phyloP scores from a whole-genome alignment of 2,888 invertebrate genomes.

The Drosophila dives region DNA sequence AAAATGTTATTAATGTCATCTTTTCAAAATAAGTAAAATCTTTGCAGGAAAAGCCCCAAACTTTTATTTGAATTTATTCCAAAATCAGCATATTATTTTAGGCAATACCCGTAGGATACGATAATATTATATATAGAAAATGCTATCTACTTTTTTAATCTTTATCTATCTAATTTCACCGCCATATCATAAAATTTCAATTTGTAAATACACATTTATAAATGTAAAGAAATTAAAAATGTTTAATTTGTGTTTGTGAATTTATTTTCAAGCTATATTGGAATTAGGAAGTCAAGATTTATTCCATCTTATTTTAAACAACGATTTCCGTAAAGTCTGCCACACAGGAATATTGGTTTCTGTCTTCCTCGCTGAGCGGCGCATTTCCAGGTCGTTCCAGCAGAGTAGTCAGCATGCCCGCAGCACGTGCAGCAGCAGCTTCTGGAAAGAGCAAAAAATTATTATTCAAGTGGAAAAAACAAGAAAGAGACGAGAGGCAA shows the following conservation, averaged over 20 bases:
- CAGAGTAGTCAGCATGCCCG: conserved; percentile 89
- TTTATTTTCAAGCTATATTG: neutral
- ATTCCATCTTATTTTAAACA: neutral
- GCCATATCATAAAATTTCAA: neutral
- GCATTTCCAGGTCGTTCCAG: conserved; percentile 93
- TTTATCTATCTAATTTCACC: neutral
- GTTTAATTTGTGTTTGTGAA: neutral
- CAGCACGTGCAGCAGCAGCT: conserved; percentile 91
- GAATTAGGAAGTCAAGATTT: neutral
- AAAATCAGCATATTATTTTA: neutral
- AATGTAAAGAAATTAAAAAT: neutral
- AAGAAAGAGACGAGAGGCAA: neutral
- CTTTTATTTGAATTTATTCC: neutral
- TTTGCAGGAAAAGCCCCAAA: neutral
- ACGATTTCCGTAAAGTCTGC: conserved; percentile 86
- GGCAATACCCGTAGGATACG: no score
- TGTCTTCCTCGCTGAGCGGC: conserved; percentile 88
- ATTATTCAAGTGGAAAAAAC: neutral
- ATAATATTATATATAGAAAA: neutral
- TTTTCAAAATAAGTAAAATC: neutral
- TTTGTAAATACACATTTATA: neutral
- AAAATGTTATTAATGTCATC: neutral
- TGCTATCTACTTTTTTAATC: neutral
- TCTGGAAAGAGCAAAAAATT: conserved; percentile 86
- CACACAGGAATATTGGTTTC: conserved; percentile 86